These are phyloP conservation scores for Hyperoplus lanceolatus DNA, from an alignment of 2,797 vertebrate species.

Conservation along the genomic window DNA sequence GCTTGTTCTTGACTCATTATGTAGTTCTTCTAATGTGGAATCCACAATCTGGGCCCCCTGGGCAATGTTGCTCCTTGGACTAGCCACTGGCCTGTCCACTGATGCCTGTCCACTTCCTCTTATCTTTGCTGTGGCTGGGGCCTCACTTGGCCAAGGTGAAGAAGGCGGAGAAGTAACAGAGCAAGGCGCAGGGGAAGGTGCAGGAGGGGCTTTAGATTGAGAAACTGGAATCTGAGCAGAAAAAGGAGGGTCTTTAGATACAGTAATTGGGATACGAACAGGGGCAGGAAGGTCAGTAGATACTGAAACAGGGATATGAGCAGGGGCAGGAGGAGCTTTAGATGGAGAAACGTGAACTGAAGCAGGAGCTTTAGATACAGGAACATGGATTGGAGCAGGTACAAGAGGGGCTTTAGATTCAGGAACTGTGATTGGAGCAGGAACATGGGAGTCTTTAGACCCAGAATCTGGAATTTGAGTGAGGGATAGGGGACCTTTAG, in stretches of 20 bases:
- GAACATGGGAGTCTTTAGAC: background rate
- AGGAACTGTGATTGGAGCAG: background rate
- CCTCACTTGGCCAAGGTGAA: constrained; percentile 42
- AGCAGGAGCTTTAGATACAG: constrained; percentile 27
- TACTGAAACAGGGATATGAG: constrained; percentile 3
- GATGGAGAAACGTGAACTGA: constrained; percentile 19
- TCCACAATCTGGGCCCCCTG: constrained; percentile 83
- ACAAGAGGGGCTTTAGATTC: background rate
- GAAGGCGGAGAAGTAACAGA: constrained; percentile 40
- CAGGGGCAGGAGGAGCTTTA: background rate
- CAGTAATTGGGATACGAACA: constrained; percentile 6
- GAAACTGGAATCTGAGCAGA: constrained; percentile 29
- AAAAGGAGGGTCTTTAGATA: constrained; percentile 3
- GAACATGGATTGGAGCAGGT: constrained; percentile 14
- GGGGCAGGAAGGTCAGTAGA: constrained; percentile 12
- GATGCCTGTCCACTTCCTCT: constrained; percentile 81
- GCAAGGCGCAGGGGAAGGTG: constrained; percentile 22
- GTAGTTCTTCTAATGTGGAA: constrained; percentile 78
- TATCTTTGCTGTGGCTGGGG: constrained; percentile 74
- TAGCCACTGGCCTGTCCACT: constrained; percentile 87
- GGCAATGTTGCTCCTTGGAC: constrained; percentile 82
- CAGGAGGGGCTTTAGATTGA: constrained; percentile 33
- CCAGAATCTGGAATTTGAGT: background rate
- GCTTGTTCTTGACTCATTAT: constrained; percentile 45
- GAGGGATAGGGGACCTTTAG: constrained; percentile 9